Conservation (phyloP, 1,140 invertebrate genomes). For the Drosophila erecta region DNA sequence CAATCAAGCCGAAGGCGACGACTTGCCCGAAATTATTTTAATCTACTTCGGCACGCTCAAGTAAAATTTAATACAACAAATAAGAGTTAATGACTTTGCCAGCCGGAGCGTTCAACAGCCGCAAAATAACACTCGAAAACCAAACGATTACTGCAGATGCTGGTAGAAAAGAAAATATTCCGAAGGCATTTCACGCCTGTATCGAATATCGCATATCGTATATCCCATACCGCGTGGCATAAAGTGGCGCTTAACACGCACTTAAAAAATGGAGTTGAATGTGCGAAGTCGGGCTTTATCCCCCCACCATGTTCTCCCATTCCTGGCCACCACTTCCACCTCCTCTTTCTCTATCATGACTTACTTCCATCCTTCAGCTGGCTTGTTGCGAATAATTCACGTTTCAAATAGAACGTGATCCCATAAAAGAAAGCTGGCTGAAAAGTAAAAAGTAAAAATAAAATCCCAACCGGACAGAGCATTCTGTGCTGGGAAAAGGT, state of each 20-base stretch:
- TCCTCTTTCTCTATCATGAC: conserved; percentile 40
- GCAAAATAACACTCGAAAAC: conserved; percentile 31
- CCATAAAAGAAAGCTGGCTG: conserved; percentile 52
- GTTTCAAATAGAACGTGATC: conserved; percentile 78
- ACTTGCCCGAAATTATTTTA: conserved; percentile 48
- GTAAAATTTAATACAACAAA: conserved; percentile 47
- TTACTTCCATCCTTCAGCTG: conserved; percentile 56
- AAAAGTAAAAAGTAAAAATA: conserved; percentile 23
- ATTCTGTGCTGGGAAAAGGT: conserved; percentile 59
- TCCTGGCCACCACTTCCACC: background rate
- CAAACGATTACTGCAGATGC: conserved; percentile 23
- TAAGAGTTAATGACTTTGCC: conserved; percentile 51
- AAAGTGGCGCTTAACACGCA: conserved; percentile 80
- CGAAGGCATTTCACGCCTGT: conserved; percentile 56
- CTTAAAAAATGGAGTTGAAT: conserved; percentile 66
- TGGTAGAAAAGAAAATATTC: conserved; percentile 25
- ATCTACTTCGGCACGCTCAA: conserved; percentile 43
- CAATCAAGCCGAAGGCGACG: conserved; percentile 38
- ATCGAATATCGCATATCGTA: conserved; percentile 30
- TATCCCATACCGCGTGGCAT: conserved; percentile 28
- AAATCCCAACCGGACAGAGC: conserved; percentile 37
- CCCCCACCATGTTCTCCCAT: background rate
- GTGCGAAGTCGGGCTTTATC: conserved; percentile 32
- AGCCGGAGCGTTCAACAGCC: conserved; percentile 36
- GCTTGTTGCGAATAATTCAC: conserved; percentile 70